A percentile compares a stretch with the other conserved stretches of the same genome.
phyloP scores from a whole-genome alignment of 53 echinoderm and acorn worm species.

The Holothuria leucospilota region DNA sequence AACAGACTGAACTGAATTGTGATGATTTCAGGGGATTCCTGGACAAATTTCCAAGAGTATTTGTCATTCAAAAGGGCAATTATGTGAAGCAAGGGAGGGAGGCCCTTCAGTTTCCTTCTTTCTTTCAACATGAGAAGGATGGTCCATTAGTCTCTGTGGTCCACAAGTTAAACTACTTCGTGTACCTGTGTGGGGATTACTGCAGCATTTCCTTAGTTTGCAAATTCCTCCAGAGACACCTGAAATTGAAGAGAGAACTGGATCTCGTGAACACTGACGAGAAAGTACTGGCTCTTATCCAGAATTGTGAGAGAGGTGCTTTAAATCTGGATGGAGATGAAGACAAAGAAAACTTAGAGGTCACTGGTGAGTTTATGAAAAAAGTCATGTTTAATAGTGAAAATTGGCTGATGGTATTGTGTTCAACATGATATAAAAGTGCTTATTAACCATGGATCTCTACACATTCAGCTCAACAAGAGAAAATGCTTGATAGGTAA shows the following conservation, averaged over 20 bases:
- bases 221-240: constrained; percentile 25
- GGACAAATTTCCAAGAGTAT: constrained; percentile 1
- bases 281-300: constrained; percentile 1
- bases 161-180: constrained; percentile 23
- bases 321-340: too few species aligned
- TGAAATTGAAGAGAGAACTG: neutral
- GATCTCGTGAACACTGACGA: neutral
- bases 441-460: too few species aligned
- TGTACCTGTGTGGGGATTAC: constrained; percentile 26
- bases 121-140: constrained; percentile 19
- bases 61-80: neutral
- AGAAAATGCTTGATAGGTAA: too few species aligned
- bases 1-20: neutral
- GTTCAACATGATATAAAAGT: too few species aligned
- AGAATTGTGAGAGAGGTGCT: neutral
- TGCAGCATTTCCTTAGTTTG: neutral
- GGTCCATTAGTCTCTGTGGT: constrained; percentile 4
- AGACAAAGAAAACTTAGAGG: too few species aligned
- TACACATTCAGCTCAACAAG: too few species aligned
- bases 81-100: neutral
- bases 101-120: constrained; percentile 12
- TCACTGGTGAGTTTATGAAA: too few species aligned
- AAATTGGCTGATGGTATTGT: too few species aligned
- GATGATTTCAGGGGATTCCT: constrained; percentile 7
- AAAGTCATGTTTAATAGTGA: too few species aligned